Base-by-base conservation (phyloP, 2,797 vertebrate species). In the Pangasius mekongensis region DNA sequence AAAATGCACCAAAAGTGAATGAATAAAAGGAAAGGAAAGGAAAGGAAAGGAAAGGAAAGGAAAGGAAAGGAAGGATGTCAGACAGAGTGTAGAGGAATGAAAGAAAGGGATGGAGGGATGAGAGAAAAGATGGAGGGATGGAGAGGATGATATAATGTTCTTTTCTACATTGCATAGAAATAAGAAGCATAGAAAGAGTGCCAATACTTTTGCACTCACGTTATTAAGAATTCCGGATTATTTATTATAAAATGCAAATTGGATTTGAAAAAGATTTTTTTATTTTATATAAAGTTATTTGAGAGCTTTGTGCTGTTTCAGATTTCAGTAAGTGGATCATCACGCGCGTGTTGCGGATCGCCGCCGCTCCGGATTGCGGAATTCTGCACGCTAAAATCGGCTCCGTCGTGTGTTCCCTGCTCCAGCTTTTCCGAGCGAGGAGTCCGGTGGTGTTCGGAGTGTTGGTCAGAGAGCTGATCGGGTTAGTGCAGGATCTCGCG, bases 261-360 rank as follows among this genome's bases (percentile, higher is more conserved):
- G 67, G 39, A 43, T 43, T 43, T 43, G 39, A 43, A 43, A 43
- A 43, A 43, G 39, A 33, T 33, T 5, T 43, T 43, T 43, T 43
- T 43, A n/a, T 43, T 43, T 43, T 5, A 43, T 6, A 43, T 43
- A 69, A 1, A 1, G 13, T 77, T n/a, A 24, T 76, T 3, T 8
- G 3, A 78, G n/a, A 14, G 54, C 11, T 39, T 13, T 39, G 1
- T 39, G 7, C 36, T n/a, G 90, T 90, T 4, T 91, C 33, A 99
- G 99, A 98, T 93, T 99, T 99, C 90, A 98, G 96, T 94, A 97
- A 96, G 88, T 99, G 99, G 98, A 98, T 99, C 89, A 96, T 97
- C 30, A 94, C 95, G 87, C 97, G 97, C 89, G 96, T 99, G 89
- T 95, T 99, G 33, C 95, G 98, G 18, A 97, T 99, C 89, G 96